phyloP scores from a whole-genome alignment of 1,140 invertebrate genomes.

The Drosophila athabasca region DNA sequence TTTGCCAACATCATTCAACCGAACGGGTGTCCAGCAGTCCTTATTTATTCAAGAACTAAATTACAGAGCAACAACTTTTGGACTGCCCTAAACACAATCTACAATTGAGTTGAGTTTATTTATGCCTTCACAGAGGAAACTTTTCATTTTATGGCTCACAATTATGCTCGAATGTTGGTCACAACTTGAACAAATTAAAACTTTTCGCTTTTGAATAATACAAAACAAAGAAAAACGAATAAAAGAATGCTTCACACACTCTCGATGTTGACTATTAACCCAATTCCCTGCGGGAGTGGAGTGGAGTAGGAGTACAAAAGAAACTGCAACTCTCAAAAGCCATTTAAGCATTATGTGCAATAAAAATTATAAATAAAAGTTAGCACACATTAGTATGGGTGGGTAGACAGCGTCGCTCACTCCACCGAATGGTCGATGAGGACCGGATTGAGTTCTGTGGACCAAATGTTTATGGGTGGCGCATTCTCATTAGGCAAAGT shows the following conservation, averaged over 20 bases:
- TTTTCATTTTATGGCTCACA: neutral
- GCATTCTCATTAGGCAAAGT: conserved; percentile 53
- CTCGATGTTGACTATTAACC: conserved; percentile 53
- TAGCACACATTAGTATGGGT: neutral
- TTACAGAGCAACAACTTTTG: too few relatives aligned
- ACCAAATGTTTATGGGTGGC: conserved; percentile 45
- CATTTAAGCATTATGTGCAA: conserved; percentile 65
- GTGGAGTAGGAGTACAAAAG: conserved; percentile 24
- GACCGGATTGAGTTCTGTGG: conserved; percentile 7
- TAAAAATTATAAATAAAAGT: conserved; percentile 66
- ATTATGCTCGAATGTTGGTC: neutral
- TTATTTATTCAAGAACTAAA: too few relatives aligned
- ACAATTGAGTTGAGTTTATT: too few relatives aligned
- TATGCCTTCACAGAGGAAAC: too few relatives aligned
- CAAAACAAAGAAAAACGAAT: conserved; percentile 10
- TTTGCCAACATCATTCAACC: too few relatives aligned
- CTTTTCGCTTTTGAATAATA: conserved; percentile 27
- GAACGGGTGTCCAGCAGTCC: too few relatives aligned
- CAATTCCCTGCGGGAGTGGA: conserved; percentile 44
- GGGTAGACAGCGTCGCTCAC: neutral
- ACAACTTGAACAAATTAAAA: conserved; percentile 26
- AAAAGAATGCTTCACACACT: conserved; percentile 20
- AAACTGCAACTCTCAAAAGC: conserved; percentile 58
- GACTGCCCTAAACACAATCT: too few relatives aligned
- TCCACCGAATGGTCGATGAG: conserved; percentile 13